Percentiles rank a stretch among this genome's conserved stretches.
Evolutionary conservation across 2,113 vertebrate species (phyloP).

Genomic region (Oryzias melastigma): DNA sequence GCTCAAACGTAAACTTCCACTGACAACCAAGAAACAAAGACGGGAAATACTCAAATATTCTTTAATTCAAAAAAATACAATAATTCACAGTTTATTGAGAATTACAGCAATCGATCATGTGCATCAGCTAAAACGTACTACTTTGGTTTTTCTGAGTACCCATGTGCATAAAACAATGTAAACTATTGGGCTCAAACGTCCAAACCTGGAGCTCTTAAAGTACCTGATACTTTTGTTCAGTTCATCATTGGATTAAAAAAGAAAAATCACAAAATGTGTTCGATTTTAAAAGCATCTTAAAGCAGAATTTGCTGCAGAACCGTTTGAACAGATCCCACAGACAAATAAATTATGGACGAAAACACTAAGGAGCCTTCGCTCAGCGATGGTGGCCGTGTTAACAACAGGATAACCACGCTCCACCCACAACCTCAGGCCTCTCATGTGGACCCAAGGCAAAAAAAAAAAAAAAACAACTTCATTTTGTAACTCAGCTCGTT

Average conservation of each 20-base stretch:
- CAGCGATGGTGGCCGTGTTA: constrained; percentile 12
- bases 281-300: no score
- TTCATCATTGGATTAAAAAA: no score
- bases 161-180: constrained; percentile 34
- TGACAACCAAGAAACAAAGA: constrained; percentile 60
- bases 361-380: constrained; percentile 36
- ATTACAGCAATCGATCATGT: constrained; percentile 54
- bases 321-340: no score
- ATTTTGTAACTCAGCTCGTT: constrained; percentile 44
- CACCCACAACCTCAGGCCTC: constrained; percentile 16
- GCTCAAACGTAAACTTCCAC: constrained; percentile 47
- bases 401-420: constrained; percentile 25
- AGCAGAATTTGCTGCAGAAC: no score
- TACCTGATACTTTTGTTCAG: no score
- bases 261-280: no score
- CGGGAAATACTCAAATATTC: constrained; percentile 28
- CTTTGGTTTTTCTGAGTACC: constrained; percentile 62
- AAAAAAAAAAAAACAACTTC: constrained; percentile 34
- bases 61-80: constrained; percentile 67
- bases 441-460: constrained; percentile 27
- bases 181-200: constrained; percentile 15
- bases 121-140: constrained; percentile 39
- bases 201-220: no score
- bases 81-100: constrained; percentile 71
- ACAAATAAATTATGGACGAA: constrained; percentile 53